Conservation (phyloP, 1,140 invertebrate genomes). For the Macrocentrus cingulum region DNA sequence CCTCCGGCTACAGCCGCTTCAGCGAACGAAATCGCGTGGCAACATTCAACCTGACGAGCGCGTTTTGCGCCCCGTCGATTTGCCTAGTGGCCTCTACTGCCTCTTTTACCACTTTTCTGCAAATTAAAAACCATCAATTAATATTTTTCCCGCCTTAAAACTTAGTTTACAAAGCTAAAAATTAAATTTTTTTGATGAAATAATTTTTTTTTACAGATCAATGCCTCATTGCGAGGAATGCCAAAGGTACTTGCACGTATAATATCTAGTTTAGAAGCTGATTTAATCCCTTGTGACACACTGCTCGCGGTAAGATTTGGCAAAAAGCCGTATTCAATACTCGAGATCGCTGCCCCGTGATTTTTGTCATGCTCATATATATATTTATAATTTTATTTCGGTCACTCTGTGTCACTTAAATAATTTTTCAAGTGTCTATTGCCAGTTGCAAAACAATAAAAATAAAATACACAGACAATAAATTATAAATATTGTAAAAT, state of each 20-base stretch:
- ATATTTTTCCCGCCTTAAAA: background rate
- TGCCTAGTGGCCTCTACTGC: background rate
- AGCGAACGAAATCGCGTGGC: background rate
- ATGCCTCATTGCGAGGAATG: too few relatives aligned
- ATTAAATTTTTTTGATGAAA: too few relatives aligned
- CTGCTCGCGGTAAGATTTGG: conserved; percentile 51
- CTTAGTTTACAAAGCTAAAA: too few relatives aligned
- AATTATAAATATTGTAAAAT: too few relatives aligned
- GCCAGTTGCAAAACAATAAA: too few relatives aligned
- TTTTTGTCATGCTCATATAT: conserved; percentile 47
- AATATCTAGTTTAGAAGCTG: background rate
- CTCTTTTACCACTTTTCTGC: background rate
- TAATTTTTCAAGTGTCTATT: too few relatives aligned
- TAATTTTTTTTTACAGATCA: too few relatives aligned
- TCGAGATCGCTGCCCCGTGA: conserved; percentile 49
- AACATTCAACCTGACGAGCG: conserved; percentile 7
- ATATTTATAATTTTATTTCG: conserved; percentile 13
- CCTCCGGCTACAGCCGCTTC: conserved; percentile 2
- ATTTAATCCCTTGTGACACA: conserved; percentile 34
- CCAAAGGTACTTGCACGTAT: too few relatives aligned
- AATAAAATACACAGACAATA: too few relatives aligned
- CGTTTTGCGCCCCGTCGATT: background rate
- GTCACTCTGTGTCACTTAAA: too few relatives aligned
- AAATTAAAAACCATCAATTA: too few relatives aligned
- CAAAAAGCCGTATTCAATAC: conserved; percentile 47